Evolutionary conservation across 2,113 vertebrate species (phyloP), one percentile per base, ranked within the genome.

Genomic region (Ptychochromis oligacanthus): DNA sequence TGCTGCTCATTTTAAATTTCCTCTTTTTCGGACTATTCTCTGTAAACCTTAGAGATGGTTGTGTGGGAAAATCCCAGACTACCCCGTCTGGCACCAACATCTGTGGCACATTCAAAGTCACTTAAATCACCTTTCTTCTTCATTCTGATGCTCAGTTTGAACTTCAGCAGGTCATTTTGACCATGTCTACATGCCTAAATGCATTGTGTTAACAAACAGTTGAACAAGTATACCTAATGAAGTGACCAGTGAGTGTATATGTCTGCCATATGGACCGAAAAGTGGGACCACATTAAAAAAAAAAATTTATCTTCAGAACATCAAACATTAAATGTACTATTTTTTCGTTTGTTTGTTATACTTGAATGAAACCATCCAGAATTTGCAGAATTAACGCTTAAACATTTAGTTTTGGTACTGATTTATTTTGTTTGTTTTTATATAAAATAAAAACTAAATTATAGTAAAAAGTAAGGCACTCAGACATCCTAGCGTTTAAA

Each of bases 211-310:
- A 65, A 65, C 40, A 24, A 65, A 43, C 36, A 24, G 62, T 65
- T 7, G 40, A 65, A 40, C 36, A 43, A 13, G 61, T 65, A 40
- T 65, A 43, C 36, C 62, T 43, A 65, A 65, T 43, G 15, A 40
- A 24, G 62, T 40, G 36, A 7, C 13, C 0, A 4, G 13, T 40
- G 5, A 64, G 12, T 64, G 36, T 64, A 31, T 36, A 36, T 36
- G 36, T 36, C 8, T 36, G 36, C 36, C 36, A 36, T 7, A 24
- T 4, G 62, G 62, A 43, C 62, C 26, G 38, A 65, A 43, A 65
- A 43, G 62, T 65, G 38, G 62, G 0, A 0, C 10, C 36, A 65
- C 1, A 1, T 0, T 6, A 17, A 38, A 17, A 8, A 43, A 65
- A 26, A 65, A 43, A 65, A 43, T 67, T 4, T 18, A 43, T 67